Percentiles rank a stretch among this genome's conserved stretches.
Conservation (phyloP, 2,113 vertebrate genomes). For the Gymnorhina tibicen region DNA sequence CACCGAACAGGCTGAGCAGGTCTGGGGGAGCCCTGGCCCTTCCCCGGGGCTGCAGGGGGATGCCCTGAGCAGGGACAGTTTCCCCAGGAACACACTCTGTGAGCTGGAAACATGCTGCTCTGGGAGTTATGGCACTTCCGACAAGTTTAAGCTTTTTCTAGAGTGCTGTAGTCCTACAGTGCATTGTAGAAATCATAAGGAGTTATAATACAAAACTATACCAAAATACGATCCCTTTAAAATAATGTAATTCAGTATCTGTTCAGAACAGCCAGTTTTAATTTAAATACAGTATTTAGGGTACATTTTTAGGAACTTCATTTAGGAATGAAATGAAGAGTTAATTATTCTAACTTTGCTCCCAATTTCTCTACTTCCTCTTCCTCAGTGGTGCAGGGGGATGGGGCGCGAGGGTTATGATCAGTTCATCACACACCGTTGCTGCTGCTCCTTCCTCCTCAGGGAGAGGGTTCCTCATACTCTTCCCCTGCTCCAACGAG, state of each 20-base stretch:
- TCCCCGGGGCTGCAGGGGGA: neutral
- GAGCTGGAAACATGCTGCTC: neutral
- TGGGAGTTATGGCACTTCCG: neutral
- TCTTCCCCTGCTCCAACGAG: neutral
- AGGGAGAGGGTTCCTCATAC: neutral
- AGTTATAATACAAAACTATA: neutral
- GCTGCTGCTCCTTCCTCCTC: neutral
- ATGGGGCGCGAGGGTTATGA: neutral
- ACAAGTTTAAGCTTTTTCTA: neutral
- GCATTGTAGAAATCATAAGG: neutral
- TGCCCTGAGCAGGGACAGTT: rapidly evolving
- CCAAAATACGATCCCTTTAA: neutral
- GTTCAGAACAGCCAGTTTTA: neutral
- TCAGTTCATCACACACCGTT: neutral
- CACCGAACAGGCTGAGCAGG: rapidly evolving
- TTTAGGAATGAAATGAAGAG: neutral
- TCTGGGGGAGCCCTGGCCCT: neutral
- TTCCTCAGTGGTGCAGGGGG: neutral
- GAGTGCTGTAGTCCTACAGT: neutral
- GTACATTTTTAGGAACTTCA: neutral
- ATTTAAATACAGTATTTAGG: neutral
- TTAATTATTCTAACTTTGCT: neutral
- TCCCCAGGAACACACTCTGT: neutral
- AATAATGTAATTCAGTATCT: neutral
- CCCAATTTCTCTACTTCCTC: neutral